phyloP scores from a whole-genome alignment of 35 echinoderm and acorn worm genomes.

The Heliocidaris erythrogramma region DNA sequence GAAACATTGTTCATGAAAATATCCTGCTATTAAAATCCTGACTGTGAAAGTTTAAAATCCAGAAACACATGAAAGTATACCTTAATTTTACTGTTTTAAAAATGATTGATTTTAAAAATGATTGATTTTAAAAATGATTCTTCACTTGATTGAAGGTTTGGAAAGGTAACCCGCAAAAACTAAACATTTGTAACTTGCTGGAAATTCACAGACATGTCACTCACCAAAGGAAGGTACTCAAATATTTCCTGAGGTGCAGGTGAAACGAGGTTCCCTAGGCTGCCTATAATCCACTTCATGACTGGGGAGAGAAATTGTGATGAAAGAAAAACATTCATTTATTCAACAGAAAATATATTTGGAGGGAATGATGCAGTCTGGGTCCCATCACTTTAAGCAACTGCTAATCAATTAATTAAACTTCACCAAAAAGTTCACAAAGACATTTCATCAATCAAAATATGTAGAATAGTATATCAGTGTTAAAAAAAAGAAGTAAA shows the following conservation, averaged over 20 bases:
- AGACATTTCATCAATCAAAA: background rate
- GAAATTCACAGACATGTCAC: background rate
- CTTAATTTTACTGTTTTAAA: too few relatives aligned
- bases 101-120: too few relatives aligned
- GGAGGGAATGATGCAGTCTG: background rate
- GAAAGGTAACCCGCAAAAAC: background rate
- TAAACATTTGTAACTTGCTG: background rate
- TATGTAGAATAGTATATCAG: too few relatives aligned
- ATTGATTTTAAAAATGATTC: too few relatives aligned
- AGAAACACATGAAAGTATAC: too few relatives aligned
- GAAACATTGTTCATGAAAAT: too few relatives aligned
- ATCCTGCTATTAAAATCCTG: too few relatives aligned
- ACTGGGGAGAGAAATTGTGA: conserved; percentile 60
- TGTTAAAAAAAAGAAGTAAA: too few relatives aligned
- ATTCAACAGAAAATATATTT: background rate
- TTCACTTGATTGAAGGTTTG: too few relatives aligned
- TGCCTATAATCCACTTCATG: conserved; percentile 93
- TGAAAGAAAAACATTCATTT: background rate
- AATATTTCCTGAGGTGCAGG: conserved; percentile 68
- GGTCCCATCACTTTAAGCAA: background rate
- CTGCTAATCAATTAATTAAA: too few relatives aligned
- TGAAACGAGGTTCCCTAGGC: conserved; percentile 72
- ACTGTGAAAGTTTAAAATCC: too few relatives aligned
- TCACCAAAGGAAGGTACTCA: conserved; percentile 92
- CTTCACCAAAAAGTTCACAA: background rate